These are phyloP conservation scores for Lithobius niger DNA, from an alignment of 1,140 invertebrate species.

Conservation along the genomic window DNA sequence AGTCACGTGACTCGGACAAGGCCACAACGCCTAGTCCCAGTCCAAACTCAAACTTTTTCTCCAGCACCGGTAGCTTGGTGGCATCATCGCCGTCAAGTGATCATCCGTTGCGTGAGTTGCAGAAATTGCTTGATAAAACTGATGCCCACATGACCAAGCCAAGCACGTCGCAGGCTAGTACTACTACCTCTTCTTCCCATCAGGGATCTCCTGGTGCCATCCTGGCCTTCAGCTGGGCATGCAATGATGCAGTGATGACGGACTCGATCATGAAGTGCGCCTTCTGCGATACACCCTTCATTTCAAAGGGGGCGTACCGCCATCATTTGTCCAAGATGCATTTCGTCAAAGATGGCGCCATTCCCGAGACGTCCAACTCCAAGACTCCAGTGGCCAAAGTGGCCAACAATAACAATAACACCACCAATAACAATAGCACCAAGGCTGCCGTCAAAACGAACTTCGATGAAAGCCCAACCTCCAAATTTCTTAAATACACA, in stretches of 20 bases:
- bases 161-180: constrained; percentile 17
- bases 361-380: background rate
- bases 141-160: constrained; percentile 44
- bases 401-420: background rate
- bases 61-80: background rate
- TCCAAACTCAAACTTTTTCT: background rate
- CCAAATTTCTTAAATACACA: constrained; percentile 92
- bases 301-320: constrained; percentile 89
- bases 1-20: background rate
- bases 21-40: background rate
- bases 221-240: constrained; percentile 82
- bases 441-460: constrained; percentile 21
- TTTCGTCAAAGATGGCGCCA: constrained; percentile 69
- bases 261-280: constrained; percentile 87
- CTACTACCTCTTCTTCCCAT: constrained; percentile 5
- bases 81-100: constrained; percentile 35
- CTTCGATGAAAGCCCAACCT: constrained; percentile 83
- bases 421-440: constrained; percentile 15
- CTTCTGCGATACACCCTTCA: constrained; percentile 90
- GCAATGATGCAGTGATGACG: constrained; percentile 68
- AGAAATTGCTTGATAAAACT: constrained; percentile 89
- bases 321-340: constrained; percentile 95
- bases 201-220: constrained; percentile 50
- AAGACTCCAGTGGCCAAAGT: background rate
- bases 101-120: constrained; percentile 71